A percentile compares a stretch with the other conserved stretches of the same genome.
phyloP scores from a whole-genome alignment of 2,797 vertebrate species.

The Manis crassicaudata region DNA sequence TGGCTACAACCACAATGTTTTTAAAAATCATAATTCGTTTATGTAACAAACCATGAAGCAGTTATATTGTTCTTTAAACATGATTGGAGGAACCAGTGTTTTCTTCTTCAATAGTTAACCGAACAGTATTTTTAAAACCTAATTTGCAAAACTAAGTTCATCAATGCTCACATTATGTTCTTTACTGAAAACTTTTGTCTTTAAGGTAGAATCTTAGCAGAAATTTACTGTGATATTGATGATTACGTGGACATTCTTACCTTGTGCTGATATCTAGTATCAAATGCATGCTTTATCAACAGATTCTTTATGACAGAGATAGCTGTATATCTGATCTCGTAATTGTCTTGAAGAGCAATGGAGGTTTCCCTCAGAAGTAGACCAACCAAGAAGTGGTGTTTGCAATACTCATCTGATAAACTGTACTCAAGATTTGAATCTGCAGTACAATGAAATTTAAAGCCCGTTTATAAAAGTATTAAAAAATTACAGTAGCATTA shows the following conservation, averaged over 20 bases:
- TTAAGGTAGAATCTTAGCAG: slow-evolving; percentile 26
- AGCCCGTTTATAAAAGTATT: slow-evolving; percentile 71
- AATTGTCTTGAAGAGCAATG: slow-evolving; percentile 92
- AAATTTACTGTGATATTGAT: slow-evolving; percentile 3
- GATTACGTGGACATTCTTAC: slow-evolving; percentile 83
- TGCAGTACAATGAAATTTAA: slow-evolving; percentile 84
- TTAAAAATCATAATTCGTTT: slow-evolving; percentile 18
- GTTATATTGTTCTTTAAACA: neutral
- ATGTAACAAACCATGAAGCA: neutral
- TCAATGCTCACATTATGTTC: neutral
- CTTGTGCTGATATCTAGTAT: slow-evolving; percentile 96
- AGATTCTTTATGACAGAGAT: slow-evolving; percentile 95
- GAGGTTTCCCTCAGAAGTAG: slow-evolving; percentile 94
- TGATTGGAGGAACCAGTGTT: neutral
- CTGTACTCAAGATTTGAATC: slow-evolving; percentile 96
- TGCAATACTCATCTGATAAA: slow-evolving; percentile 97
- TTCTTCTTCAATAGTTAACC: slow-evolving; percentile 29
- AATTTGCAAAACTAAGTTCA: slow-evolving; percentile 34
- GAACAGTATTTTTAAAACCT: neutral
- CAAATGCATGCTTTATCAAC: slow-evolving; percentile 97
- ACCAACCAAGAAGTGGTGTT: slow-evolving; percentile 96
- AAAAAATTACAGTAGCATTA: slow-evolving; percentile 41
- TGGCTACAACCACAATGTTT: neutral
- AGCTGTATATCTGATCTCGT: slow-evolving; percentile 93
- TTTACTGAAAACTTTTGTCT: slow-evolving; percentile 16